phyloP scores from a whole-genome alignment of 2,888 invertebrate species.

The Uropetala carovei region DNA sequence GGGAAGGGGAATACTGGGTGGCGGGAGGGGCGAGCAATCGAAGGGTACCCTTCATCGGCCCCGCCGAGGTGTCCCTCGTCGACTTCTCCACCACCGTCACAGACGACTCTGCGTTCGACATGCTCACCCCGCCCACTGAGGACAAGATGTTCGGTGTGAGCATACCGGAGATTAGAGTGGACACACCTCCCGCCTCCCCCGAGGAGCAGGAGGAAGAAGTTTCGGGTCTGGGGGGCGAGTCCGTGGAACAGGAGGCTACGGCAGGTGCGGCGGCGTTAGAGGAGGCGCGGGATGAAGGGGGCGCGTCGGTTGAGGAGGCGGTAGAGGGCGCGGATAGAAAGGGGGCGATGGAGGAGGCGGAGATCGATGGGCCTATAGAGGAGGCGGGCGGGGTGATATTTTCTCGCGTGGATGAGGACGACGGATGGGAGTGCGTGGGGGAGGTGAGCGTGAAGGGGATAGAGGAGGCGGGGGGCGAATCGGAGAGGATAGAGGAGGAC shows the following conservation, averaged over 20 bases:
- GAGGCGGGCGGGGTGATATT: background rate
- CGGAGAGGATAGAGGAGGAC: background rate
- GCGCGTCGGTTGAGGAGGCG: background rate
- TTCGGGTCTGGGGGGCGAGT: background rate
- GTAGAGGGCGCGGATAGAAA: background rate
- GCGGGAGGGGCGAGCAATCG: slow-evolving; percentile 5
- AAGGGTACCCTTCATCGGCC: slow-evolving; percentile 36
- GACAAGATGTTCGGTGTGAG: slow-evolving; percentile 16
- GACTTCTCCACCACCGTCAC: slow-evolving; percentile 62
- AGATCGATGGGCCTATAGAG: background rate
- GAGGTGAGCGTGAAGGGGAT: background rate
- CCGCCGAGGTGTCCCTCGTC: slow-evolving; percentile 49
- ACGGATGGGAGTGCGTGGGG: slow-evolving; percentile 1
- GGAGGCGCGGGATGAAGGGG: background rate
- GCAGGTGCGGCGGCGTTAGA: background rate
- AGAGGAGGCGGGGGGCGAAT: background rate
- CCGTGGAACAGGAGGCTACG: background rate
- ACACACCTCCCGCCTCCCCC: background rate
- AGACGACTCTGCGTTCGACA: slow-evolving; percentile 53
- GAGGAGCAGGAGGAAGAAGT: background rate
- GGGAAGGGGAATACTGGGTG: background rate
- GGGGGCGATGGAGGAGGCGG: background rate
- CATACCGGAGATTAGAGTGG: slow-evolving; percentile 45
- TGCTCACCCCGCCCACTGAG: slow-evolving; percentile 55
- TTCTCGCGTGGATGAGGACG: slow-evolving; percentile 22